Evolutionary conservation across 2,113 vertebrate genomes (phyloP).

Genomic region (Oreocharis arfaki): DNA sequence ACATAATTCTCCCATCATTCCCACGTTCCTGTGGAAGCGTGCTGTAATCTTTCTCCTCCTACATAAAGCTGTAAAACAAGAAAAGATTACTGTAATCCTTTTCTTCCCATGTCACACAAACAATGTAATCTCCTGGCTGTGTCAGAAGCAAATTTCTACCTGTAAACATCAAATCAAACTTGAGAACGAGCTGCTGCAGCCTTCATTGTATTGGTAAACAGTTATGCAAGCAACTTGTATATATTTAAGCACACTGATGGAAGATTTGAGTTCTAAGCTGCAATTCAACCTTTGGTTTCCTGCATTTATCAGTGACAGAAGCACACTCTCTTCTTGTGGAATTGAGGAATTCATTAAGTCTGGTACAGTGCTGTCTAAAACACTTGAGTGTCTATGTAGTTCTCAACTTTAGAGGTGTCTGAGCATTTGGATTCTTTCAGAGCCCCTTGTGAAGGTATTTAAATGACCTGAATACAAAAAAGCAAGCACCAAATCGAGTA

Average conservation of each 20-base stretch:
- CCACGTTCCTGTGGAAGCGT: not conserved
- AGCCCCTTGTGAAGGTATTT: not conserved
- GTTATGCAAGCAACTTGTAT: not conserved
- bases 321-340: not conserved
- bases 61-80: conserved; percentile 18
- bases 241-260: not conserved
- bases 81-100: conserved; percentile 38
- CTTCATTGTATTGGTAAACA: not conserved
- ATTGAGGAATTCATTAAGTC: not conserved
- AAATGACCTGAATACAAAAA: not conserved
- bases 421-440: not conserved
- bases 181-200: not conserved
- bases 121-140: conserved; percentile 9
- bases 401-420: not conserved
- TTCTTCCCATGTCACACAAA: not conserved
- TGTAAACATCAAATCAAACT: not conserved
- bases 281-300: not conserved
- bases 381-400: too few species aligned
- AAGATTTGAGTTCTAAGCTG: not conserved
- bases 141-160: conserved; percentile 8
- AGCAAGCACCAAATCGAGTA: not conserved
- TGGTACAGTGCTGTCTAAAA: not conserved
- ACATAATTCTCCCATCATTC: conserved; percentile 9
- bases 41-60: conserved; percentile 9
- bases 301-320: not conserved